Base-by-base conservation (phyloP, 2,797 vertebrate genomes). In the Siniperca scherzeri region DNA sequence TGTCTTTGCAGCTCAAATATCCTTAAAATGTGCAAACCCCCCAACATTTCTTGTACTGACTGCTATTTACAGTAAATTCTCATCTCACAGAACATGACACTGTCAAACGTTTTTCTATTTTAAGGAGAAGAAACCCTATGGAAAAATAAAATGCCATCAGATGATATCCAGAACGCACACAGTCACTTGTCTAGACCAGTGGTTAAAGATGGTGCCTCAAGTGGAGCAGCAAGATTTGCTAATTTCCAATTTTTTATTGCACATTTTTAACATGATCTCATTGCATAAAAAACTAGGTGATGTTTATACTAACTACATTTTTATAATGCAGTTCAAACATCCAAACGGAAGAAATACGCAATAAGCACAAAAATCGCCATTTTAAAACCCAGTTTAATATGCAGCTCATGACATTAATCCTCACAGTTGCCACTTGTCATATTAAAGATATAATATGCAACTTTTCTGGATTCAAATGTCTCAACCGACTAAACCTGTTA, bases 21-120 rank as follows among this genome's bases (percentile, higher is more conserved):
- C 14, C 27, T 48, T 46, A 13, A 50, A 74, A 76, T 69, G 67
- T 80, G 65, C 55, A 88, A 86, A 0, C 8, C 5, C 7, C 7
- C 0, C 19, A 8, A 61, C 27, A 55, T 44, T 59, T 78, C 10
- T 22, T 74, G 7, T 62, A 56, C 46, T 36, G 22, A 82, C 40
- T 11, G 6, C 56, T 81, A 57, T 86, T 79, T 81, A 78, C 69
- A 77, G 22, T 72, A 56, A 77, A 75, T 81, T 53, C 22, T 78
- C 4, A 78, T 40, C 27, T 71, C 42, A 61, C 14, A 74, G 11
- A 36, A 78, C 17, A 64, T n/a, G 1, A 72, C 10, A 79, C 55
- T 76, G n/a, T 59, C 33, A 64, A 66, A 64, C n/a, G 5, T 70
- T 12, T 70, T 74, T 64, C 36, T 67, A 67, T 70, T 78, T 68